Evolutionary conservation across 2,797 vertebrate species (phyloP).

Genomic region (Artibeus jamaicensis): DNA sequence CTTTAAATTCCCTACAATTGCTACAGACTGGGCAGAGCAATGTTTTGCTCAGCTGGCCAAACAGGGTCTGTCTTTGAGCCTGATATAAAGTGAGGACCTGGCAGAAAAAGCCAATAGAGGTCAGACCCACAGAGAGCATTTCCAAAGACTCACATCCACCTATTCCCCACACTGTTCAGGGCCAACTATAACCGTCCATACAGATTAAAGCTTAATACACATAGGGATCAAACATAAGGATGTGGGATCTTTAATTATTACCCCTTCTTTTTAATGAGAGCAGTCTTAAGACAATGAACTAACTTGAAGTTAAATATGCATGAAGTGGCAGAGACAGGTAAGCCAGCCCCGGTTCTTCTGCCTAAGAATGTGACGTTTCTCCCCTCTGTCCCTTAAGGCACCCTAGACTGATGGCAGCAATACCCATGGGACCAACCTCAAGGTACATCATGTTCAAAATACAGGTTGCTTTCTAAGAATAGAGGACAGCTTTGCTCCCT

Average conservation of each 20-base stretch:
- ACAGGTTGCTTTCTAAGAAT: not conserved
- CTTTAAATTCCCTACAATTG: not conserved
- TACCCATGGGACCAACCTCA: not conserved
- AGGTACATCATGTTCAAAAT: not conserved
- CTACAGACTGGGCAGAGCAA: not conserved
- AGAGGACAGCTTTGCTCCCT: not conserved
- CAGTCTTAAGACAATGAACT: not conserved
- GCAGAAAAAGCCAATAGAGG: not conserved
- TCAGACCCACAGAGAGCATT: not conserved
- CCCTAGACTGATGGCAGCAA: not conserved
- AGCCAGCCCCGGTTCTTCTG: not conserved
- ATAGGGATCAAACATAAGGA: not conserved
- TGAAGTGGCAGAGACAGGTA: not conserved
- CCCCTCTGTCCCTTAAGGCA: not conserved
- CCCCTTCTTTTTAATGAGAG: not conserved
- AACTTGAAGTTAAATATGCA: not conserved
- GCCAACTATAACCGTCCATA: not conserved
- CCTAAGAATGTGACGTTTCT: not conserved
- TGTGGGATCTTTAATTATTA: not conserved
- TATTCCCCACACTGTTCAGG: fast-evolving
- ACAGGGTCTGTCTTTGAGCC: not conserved
- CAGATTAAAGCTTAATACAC: not conserved
- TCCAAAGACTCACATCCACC: not conserved
- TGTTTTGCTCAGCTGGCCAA: not conserved
- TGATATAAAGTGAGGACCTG: not conserved